Evolutionary conservation across 2,888 invertebrate genomes (phyloP).

Genomic region (Cerastis leucographa): DNA sequence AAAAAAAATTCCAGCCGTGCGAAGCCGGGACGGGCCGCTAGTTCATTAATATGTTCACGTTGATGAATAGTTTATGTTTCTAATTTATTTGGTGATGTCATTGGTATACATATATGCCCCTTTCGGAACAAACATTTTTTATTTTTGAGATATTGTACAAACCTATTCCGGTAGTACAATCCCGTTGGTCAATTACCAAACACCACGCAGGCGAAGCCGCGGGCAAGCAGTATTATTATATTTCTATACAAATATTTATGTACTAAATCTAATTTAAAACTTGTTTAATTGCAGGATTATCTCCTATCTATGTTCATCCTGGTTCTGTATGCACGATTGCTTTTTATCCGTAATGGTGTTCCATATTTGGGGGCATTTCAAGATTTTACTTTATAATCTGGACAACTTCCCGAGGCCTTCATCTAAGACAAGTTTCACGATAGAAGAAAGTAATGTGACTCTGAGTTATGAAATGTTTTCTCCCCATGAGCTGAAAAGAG

Average conservation of each 20-base stretch:
- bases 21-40: too few species aligned
- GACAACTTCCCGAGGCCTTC: slow-evolving; percentile 58
- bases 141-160: too few species aligned
- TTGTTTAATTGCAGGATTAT: slow-evolving; percentile 42
- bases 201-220: too few species aligned
- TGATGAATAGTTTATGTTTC: too few species aligned
- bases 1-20: too few species aligned
- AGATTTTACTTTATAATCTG: slow-evolving; percentile 59
- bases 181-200: too few species aligned
- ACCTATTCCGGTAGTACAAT: too few species aligned
- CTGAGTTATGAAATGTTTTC: slow-evolving; percentile 38
- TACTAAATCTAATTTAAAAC: neutral
- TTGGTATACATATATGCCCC: too few species aligned
- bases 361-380: slow-evolving; percentile 66
- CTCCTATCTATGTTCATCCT: slow-evolving; percentile 23
- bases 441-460: neutral
- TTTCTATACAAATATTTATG: neutral
- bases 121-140: too few species aligned
- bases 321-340: slow-evolving; percentile 59
- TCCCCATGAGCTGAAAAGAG: slow-evolving; percentile 30
- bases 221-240: too few species aligned
- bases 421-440: neutral
- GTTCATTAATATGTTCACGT: too few species aligned
- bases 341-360: slow-evolving; percentile 63
- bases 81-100: too few species aligned